These are phyloP conservation scores for Bombus consobrinus DNA, from an alignment of 1,140 invertebrate species.

Conservation along the genomic window DNA sequence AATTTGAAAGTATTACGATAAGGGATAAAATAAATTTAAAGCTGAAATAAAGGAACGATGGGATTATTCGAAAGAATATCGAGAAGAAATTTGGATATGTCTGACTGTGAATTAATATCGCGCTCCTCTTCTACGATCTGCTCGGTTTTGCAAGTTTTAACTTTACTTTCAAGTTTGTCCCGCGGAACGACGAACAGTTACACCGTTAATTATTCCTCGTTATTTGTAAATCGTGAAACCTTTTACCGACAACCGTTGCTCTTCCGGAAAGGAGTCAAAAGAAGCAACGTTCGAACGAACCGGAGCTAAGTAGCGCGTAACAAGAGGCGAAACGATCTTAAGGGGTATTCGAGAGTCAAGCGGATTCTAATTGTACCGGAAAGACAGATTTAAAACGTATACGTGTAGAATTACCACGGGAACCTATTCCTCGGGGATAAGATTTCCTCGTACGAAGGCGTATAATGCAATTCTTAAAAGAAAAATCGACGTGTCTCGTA, in stretches of 20 bases:
- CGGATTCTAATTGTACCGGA: slow-evolving; percentile 57
- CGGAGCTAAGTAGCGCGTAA: slow-evolving; percentile 54
- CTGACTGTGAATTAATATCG: neutral
- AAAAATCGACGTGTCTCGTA: neutral
- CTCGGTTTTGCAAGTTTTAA: no score
- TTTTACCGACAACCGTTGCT: neutral
- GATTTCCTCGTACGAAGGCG: slow-evolving; percentile 1
- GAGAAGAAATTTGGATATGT: neutral
- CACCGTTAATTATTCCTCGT: neutral
- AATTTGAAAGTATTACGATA: neutral
- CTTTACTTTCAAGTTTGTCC: neutral
- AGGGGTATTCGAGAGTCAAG: slow-evolving; percentile 37
- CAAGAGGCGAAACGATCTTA: slow-evolving; percentile 35
- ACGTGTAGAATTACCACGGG: slow-evolving; percentile 38
- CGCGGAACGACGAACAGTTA: neutral
- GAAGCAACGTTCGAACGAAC: neutral
- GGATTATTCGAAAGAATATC: no score
- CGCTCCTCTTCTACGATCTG: no score
- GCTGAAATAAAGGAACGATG: no score
- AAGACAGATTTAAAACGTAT: slow-evolving; percentile 43
- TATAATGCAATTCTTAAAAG: neutral
- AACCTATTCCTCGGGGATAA: slow-evolving; percentile 5
- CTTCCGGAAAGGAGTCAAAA: neutral
- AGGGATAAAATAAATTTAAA: no score
- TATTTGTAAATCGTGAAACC: slow-evolving; percentile 11